These are phyloP conservation scores for Caenorhabditis tropicalis DNA, from an alignment of 1,140 invertebrate species.

Conservation along the genomic window DNA sequence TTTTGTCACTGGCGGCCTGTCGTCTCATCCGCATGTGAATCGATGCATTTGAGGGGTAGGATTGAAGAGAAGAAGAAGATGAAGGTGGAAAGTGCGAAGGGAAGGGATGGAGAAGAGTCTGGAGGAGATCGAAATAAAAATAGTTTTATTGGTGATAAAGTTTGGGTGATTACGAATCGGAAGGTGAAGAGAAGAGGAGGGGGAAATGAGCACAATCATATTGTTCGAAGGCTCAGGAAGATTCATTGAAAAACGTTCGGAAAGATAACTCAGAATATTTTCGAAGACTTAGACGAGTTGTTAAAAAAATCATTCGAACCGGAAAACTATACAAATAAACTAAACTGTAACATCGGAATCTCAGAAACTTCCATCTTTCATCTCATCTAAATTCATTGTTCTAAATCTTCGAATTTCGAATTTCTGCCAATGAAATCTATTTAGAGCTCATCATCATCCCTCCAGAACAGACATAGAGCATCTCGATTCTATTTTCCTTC, in stretches of 20 bases:
- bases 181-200: neutral
- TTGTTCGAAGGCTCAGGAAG: neutral
- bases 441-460: constrained; percentile 34
- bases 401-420: neutral
- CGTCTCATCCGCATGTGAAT: constrained; percentile 44
- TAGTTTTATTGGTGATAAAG: constrained; percentile 34
- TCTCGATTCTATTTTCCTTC: neutral
- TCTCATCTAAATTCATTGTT: neutral
- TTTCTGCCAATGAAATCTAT: neutral
- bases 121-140: constrained; percentile 29
- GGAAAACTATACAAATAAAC: too few relatives aligned
- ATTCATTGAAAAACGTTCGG: too few relatives aligned
- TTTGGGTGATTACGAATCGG: neutral
- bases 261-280: too few relatives aligned
- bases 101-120: neutral
- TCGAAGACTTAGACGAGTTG: too few relatives aligned
- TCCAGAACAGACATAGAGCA: neutral
- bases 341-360: too few relatives aligned
- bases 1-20: neutral
- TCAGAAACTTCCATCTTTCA: neutral
- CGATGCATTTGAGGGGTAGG: constrained; percentile 5
- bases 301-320: too few relatives aligned
- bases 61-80: neutral
- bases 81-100: neutral
- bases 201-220: neutral